Conservation (phyloP, 2,113 vertebrate species). For the Sula dactylatra region DNA sequence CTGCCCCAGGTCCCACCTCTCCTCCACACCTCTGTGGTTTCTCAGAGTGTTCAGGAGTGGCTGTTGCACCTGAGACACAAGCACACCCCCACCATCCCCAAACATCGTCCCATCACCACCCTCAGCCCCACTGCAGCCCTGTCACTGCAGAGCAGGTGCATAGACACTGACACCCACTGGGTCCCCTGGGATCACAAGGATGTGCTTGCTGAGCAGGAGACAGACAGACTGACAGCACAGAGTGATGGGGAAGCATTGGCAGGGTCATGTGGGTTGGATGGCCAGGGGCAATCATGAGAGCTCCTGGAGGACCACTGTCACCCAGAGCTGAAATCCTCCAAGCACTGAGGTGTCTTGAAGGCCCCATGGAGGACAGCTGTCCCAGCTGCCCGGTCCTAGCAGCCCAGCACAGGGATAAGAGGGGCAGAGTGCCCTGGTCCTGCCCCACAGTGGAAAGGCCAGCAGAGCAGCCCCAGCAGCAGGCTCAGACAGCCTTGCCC, state of each 20-base stretch:
- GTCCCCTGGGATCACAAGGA: neutral
- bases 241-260: neutral
- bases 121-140: neutral
- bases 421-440: neutral
- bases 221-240: neutral
- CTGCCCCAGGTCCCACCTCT: neutral
- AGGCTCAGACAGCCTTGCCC: neutral
- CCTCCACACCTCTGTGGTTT: neutral
- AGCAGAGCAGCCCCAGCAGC: neutral
- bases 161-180: neutral
- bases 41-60: neutral
- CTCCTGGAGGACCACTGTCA: neutral
- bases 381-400: neutral
- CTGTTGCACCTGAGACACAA: neutral
- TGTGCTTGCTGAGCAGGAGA: neutral
- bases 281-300: rapidly evolving
- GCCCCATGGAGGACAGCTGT: neutral
- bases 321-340: neutral
- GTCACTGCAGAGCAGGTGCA: neutral
- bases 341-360: neutral
- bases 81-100: neutral
- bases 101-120: too few species aligned
- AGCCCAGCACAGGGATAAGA: neutral
- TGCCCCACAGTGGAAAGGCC: neutral
- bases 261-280: neutral